Evolutionary conservation across 2,797 vertebrate species (phyloP), one percentile per base, ranked within the genome.

Genomic region (Luscinia luscinia): DNA sequence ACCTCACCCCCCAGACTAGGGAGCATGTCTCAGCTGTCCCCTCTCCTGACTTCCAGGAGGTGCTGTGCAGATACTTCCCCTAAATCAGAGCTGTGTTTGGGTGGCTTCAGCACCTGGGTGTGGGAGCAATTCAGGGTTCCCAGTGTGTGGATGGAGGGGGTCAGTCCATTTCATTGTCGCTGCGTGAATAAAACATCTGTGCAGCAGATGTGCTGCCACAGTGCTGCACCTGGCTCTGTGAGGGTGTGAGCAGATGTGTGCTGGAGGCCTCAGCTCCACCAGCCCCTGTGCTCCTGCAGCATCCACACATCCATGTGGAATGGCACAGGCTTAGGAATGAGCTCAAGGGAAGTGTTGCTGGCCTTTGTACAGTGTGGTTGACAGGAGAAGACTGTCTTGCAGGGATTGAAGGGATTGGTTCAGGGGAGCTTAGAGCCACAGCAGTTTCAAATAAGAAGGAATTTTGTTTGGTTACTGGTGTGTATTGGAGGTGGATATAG

Each of bases 301-400:
- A 30, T 78, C 69, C 32, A 2, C 0, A 0, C 26, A 4, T 30
- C 52, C 1, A 0, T 68, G 22, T 8, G 5, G 68, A 85, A 9
- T 38, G n/a, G 26, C 62, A 43, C 34, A 43, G 41, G 38, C 22
- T 22, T 51, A 28, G 57, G 23, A 12, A 7, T 38, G 58, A 66
- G 54, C 49, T 62, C 0, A 0, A 49, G 66, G 70, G 46, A 20
- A 4, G 11, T 12, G 51, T 41, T 86, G 41, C 80, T 67, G 57
- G 8, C 14, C 48, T 46, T 54, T 22, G 26, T 45, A 12, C 1
- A 3, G n/a, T 0, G 0, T 32, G 18, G 32, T 54, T 62, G 59
- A 34, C 38, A 9, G 3, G 38, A 67, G 62, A 57, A 54, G 58
- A 24, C 15, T 36, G 38, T 57, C 36, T 11, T 64, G 54, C 43